Conservation (phyloP, 2,797 vertebrate species). For the Otus scops region DNA sequence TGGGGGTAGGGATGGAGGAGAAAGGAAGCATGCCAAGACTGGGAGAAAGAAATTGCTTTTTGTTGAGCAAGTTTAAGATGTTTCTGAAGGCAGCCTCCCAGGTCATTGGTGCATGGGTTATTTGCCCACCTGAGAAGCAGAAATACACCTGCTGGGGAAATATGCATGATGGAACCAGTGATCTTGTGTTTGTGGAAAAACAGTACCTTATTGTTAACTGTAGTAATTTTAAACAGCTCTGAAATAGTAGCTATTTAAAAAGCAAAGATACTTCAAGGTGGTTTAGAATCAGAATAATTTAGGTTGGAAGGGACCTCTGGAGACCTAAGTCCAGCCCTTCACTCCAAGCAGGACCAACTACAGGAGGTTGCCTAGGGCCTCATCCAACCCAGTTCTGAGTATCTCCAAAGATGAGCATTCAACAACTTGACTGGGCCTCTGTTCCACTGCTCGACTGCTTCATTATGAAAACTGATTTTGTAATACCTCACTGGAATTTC, state of each 20-base stretch:
- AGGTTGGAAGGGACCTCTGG: background rate
- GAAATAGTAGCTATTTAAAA: background rate
- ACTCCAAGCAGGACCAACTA: background rate
- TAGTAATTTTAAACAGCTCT: background rate
- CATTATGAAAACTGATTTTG: background rate
- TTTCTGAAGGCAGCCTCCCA: background rate
- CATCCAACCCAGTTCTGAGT: background rate
- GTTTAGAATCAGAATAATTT: background rate
- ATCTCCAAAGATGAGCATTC: background rate
- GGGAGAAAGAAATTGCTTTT: background rate
- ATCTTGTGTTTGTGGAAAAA: too few relatives aligned
- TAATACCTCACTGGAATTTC: conserved; percentile 28
- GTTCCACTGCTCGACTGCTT: background rate
- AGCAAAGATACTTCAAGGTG: background rate
- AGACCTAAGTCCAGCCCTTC: background rate
- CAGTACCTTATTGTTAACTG: background rate
- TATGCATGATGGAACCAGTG: background rate
- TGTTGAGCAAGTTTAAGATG: background rate
- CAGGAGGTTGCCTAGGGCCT: background rate
- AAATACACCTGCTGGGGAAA: background rate
- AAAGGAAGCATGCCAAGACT: background rate
- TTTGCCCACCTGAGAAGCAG: background rate
- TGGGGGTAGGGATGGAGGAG: background rate
- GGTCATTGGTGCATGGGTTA: background rate
- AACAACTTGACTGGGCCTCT: background rate